Evolutionary conservation across 2,888 invertebrate genomes (phyloP).

Genomic region (Mamestra brassicae): DNA sequence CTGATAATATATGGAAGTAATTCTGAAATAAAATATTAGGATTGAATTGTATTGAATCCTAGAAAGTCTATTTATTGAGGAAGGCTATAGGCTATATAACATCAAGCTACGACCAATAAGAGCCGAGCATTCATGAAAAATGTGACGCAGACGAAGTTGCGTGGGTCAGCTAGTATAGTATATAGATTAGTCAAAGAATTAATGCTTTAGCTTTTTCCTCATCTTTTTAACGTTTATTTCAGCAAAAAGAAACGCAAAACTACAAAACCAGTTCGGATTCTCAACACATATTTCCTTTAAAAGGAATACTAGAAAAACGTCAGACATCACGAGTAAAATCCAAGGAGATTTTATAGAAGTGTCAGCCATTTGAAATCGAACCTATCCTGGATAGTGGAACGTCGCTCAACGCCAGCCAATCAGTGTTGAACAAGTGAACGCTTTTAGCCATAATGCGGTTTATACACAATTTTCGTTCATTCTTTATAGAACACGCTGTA

Average conservation of each 20-base stretch:
- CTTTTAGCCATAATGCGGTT: slow-evolving; percentile 73
- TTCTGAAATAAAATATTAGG: no score
- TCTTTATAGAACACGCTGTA: slow-evolving; percentile 21
- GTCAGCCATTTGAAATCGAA: slow-evolving; percentile 48
- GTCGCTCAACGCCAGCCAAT: slow-evolving; percentile 75
- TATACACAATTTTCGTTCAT: slow-evolving; percentile 7
- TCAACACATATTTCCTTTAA: slow-evolving; percentile 35
- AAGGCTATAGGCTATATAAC: no score
- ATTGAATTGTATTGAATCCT: no score
- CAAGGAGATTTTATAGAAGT: slow-evolving; percentile 40
- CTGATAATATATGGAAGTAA: no score
- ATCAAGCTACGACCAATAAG: no score
- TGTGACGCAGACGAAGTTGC: no score
- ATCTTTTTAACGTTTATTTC: slow-evolving; percentile 2
- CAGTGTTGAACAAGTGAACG: slow-evolving; percentile 82
- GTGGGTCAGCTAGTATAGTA: no score
- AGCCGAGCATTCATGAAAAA: no score
- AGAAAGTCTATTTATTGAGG: no score
- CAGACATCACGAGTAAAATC: slow-evolving; percentile 43
- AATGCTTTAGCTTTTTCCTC: neutral
- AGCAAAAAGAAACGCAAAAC: neutral
- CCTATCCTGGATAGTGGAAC: slow-evolving; percentile 62
- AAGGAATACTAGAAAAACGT: slow-evolving; percentile 26
- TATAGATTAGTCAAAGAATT: neutral
- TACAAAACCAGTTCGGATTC: neutral